These are phyloP conservation scores for Geotrupes spiniger DNA, from an alignment of 2,888 invertebrate species.

Conservation along the genomic window DNA sequence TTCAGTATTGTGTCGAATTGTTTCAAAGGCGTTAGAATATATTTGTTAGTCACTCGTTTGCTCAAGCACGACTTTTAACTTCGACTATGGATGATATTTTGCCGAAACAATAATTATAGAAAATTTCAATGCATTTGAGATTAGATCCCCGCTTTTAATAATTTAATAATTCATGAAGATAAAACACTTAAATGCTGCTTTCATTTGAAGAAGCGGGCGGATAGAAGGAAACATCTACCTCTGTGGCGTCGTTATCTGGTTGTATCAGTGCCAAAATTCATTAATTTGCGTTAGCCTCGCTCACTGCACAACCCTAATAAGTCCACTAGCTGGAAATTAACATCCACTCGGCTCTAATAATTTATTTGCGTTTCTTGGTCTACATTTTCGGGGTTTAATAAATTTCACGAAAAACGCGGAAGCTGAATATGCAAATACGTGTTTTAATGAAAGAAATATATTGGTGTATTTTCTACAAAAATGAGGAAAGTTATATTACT, in stretches of 20 bases:
- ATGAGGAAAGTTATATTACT: too few relatives aligned
- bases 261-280: constrained; percentile 28
- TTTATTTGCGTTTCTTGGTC: constrained; percentile 22
- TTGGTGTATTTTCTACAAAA: too few relatives aligned
- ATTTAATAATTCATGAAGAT: constrained; percentile 15
- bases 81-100: too few relatives aligned
- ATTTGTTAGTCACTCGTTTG: too few relatives aligned
- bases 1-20: too few relatives aligned
- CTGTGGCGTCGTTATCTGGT: constrained; percentile 22
- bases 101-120: constrained; percentile 14
- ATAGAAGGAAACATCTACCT: constrained; percentile 15
- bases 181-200: constrained; percentile 1
- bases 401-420: too few relatives aligned
- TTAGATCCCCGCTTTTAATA: constrained; percentile 13
- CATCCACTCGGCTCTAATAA: constrained; percentile 26
- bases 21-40: too few relatives aligned
- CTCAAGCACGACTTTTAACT: too few relatives aligned
- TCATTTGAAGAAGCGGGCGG: constrained; percentile 7
- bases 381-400: constrained; percentile 7
- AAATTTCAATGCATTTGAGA: neutral
- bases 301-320: constrained; percentile 24
- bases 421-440: too few relatives aligned
- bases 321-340: constrained; percentile 29
- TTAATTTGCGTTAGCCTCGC: constrained; percentile 27
- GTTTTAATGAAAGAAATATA: too few relatives aligned